Evolutionary conservation across 1,140 invertebrate species (phyloP), one percentile per base, ranked within the genome.

Genomic region (Linepithema humile): DNA sequence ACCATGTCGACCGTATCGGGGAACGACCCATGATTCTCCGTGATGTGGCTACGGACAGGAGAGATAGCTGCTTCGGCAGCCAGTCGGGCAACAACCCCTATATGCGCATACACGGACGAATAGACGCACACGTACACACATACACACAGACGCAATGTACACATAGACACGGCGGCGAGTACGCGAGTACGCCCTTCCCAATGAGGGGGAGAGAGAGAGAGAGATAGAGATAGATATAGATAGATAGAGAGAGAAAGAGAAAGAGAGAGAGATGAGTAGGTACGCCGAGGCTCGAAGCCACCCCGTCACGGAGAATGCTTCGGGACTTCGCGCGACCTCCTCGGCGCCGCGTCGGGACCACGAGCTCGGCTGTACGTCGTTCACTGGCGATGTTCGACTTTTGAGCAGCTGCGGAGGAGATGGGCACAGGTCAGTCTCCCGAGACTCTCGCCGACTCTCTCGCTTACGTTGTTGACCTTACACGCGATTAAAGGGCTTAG

Each of bases 351-450:
- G 83, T 89, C 88, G 85, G 70, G 89, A 48, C 62, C 77, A 82
- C 83, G 59, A 62, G 55, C 45, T 86, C 85, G 84, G 80, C 82
- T 84, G 57, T 67, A 78, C 86, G 75, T 85, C 75, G 75, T 88
- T 50, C 73, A 48, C 89, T 88, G 89, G 88, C 87, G 90, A 92
- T 92, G 91, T 84, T 90, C 85, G 89, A 92, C 88, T 92, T 92
- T 87, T 92, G 87, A 92, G 87, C 85, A 86, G 88, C 48, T 84
- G 83, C 89, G 85, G 88, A 93, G 90, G 88, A 80, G 75, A 93
- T 93, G 92, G 91, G 91, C 89, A 90, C 91, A 92, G 92, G 92
- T 93, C 90, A 92, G 92, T 93, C 83, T 59, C 70, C 67, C 85
- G 85, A 88, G 85, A 87, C 74, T 57, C 59, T 62, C 20, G 57